phyloP scores from a whole-genome alignment of 2,797 vertebrate species.

The Coregonus suidteri region DNA sequence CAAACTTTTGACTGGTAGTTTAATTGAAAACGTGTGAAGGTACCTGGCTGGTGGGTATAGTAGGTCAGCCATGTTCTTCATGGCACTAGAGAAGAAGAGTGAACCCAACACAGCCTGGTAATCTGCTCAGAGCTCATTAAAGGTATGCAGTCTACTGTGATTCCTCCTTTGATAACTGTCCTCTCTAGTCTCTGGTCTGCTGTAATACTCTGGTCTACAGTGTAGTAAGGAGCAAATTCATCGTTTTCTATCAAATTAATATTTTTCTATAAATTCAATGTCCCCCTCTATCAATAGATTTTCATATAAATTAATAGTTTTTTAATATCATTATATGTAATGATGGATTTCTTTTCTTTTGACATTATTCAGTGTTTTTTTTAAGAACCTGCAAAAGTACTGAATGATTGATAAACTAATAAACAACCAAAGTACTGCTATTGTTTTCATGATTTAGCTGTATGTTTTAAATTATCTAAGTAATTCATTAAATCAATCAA shows the following conservation, averaged over 20 bases:
- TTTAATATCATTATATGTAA: background rate
- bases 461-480: background rate
- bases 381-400: background rate
- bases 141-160: no score
- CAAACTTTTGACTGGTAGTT: no score
- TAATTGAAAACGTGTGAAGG: no score
- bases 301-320: background rate
- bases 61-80: background rate
- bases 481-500: background rate
- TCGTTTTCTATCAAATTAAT: background rate
- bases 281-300: background rate
- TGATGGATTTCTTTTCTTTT: background rate
- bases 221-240: constrained; percentile 23
- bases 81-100: background rate
- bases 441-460: background rate
- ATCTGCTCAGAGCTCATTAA: background rate
- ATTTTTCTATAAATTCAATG: background rate
- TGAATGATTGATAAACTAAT: background rate
- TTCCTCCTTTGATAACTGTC: background rate
- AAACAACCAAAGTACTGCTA: background rate
- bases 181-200: background rate
- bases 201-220: background rate
- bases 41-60: background rate
- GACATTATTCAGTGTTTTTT: background rate
- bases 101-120: background rate